Base-by-base conservation (phyloP, 1,140 invertebrate species). In the Steinernema feltiae region DNA sequence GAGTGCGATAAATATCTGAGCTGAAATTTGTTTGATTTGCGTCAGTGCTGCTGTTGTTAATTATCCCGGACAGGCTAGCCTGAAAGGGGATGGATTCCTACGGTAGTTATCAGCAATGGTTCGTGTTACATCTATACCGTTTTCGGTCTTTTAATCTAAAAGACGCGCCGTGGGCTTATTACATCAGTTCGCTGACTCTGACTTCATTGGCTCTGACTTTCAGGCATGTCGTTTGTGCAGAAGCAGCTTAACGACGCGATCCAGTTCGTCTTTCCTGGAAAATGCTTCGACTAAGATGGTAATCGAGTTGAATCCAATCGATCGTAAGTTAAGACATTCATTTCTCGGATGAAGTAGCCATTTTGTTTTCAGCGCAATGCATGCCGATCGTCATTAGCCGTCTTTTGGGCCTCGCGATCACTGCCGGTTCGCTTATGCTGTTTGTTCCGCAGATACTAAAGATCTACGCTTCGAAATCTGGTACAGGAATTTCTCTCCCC, bases 391-490 rank as follows among this genome's bases (percentile, higher is more conserved):
- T 85, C n/a, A 30, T 84, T n/a, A 83, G 80, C 71, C 82, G 84
- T 0, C 30, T 80, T 31, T 76, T 85, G 27, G 84, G 84, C 31
- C 72, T 86, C 46, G 85, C 76, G 12, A 86, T 85, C 32, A 86
- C 85, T 3, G 46, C 78, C 21, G 85, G 84, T 7, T 85, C 84
- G 3, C 74, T 79, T 21, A 76, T 86, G 3, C 71, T 85, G 1
- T 79, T 86, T 35, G 76, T 85, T 1, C 84, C 84, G 0, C 84
- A 85, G 73, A 85, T 85, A 69, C 29, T 86, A 41, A 85, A 85
- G 53, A 86, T 86, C 48, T 75, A 81, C 18, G 70, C 63, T 0
- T 84, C 84, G 32, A 79, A 78, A 21, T 84, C 83, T 63, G 84
- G 84, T 31, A 70, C 75, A 70, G 84, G 84, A 32, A 84, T 85